phyloP scores from a whole-genome alignment of 1,140 invertebrate species.

The Metaphire vulgaris region DNA sequence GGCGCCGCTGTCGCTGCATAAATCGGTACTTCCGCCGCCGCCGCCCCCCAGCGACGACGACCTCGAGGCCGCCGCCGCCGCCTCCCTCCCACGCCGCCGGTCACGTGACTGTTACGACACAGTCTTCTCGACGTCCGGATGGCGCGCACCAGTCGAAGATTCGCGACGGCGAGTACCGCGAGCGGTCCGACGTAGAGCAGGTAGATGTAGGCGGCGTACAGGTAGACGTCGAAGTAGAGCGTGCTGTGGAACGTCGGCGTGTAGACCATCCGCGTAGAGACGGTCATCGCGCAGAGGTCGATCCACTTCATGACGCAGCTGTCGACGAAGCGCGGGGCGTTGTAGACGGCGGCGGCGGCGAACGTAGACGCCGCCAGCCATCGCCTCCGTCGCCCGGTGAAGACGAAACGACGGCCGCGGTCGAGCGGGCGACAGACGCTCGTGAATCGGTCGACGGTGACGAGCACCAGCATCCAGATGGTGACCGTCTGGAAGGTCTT shows the following conservation, averaged over 20 bases:
- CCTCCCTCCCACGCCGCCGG: too few species aligned
- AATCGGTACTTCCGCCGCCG: not conserved
- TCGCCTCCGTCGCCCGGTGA: conserved; percentile 1
- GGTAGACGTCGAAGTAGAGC: conserved; percentile 22
- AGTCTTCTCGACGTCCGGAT: conserved; percentile 3
- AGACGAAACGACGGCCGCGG: not conserved
- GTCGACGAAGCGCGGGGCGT: conserved; percentile 22
- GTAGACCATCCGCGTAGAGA: conserved; percentile 12
- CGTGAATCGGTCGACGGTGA: conserved; percentile 23
- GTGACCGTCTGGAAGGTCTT: conserved; percentile 26
- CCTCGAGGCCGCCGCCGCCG: not conserved
- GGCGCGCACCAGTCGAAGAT: conserved; percentile 14
- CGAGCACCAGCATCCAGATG: conserved; percentile 28
- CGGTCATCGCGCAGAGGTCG: not conserved
- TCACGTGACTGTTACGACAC: not conserved
- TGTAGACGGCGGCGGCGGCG: conserved; percentile 14
- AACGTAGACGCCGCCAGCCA: not conserved
- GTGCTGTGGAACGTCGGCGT: conserved; percentile 18
- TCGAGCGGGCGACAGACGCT: conserved; percentile 17
- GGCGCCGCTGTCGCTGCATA: conserved; percentile 20
- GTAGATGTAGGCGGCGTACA: conserved; percentile 12
- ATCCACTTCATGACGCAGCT: conserved; percentile 18
- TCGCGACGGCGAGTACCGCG: conserved; percentile 5
- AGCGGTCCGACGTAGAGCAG: conserved; percentile 21
- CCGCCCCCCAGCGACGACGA: not conserved